These are phyloP conservation scores for Corticium candelabrum DNA, from an alignment of 37 sponge, comb jelly and placozoan genomes.

Conservation along the genomic window DNA sequence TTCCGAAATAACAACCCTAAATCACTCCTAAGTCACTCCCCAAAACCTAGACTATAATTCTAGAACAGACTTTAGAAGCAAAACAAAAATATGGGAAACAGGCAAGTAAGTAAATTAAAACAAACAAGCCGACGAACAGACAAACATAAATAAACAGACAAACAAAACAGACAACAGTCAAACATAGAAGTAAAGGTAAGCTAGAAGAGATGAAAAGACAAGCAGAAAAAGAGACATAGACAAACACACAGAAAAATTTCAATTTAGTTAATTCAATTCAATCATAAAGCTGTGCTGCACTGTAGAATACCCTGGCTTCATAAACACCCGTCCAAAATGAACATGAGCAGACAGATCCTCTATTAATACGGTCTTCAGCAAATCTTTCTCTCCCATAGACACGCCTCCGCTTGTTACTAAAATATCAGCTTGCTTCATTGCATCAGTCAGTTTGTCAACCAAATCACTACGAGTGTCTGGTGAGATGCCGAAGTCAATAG, in stretches of 20 bases:
- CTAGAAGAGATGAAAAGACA: background rate
- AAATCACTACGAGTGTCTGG: slow-evolving; percentile 22
- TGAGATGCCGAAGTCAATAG: slow-evolving; percentile 64
- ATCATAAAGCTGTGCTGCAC: background rate
- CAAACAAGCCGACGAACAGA: no score
- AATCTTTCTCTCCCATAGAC: slow-evolving; percentile 98
- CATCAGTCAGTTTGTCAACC: slow-evolving; percentile 13
- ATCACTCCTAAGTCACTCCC: no score
- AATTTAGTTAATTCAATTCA: background rate
- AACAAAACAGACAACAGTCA: background rate
- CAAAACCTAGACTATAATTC: no score
- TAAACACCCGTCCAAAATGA: slow-evolving; percentile 90
- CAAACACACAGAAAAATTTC: no score
- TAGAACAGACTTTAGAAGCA: no score
- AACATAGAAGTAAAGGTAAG: background rate
- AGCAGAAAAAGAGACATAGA: background rate
- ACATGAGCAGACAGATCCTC: slow-evolving; percentile 52
- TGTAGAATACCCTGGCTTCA: slow-evolving; percentile 84
- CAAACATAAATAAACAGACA: background rate
- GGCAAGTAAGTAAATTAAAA: no score
- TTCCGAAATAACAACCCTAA: no score
- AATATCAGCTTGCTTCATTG: slow-evolving; percentile 55
- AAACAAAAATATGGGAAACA: no score
- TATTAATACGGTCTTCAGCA: slow-evolving; percentile 75
- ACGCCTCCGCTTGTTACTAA: slow-evolving; percentile 91